Percentiles rank a stretch among this genome's conserved stretches.
phyloP scores from a whole-genome alignment of 1,140 invertebrate species.

The Venustaconcha ellipsiformis region DNA sequence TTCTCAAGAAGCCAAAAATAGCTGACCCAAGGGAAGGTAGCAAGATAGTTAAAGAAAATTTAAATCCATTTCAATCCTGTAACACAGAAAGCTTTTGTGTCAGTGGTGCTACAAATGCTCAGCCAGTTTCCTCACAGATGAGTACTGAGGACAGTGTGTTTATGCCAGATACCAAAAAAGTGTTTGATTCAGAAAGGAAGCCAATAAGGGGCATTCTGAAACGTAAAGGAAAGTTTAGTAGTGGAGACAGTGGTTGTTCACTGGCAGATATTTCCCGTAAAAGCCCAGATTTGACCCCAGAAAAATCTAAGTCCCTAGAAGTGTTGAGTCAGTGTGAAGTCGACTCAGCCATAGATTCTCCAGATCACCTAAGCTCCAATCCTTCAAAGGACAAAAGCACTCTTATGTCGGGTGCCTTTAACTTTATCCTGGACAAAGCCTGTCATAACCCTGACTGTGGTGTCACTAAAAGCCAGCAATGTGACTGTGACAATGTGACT shows the following conservation, averaged over 20 bases:
- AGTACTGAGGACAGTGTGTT: constrained; percentile 19
- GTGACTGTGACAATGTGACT: constrained; percentile 11
- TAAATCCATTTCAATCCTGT: no score
- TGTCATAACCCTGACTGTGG: not conserved
- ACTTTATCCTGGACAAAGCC: not conserved
- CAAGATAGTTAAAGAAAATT: no score
- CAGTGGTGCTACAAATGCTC: not conserved
- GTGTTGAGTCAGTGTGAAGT: constrained; percentile 29
- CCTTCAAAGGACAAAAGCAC: not conserved
- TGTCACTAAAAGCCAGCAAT: constrained; percentile 1
- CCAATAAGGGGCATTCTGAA: constrained; percentile 62
- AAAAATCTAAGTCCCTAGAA: constrained; percentile 1
- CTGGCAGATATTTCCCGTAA: constrained; percentile 44
- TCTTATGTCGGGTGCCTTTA: constrained; percentile 20
- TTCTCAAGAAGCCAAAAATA: constrained; percentile 47
- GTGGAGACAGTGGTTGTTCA: constrained; percentile 58
- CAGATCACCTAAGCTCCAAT: constrained; percentile 16
- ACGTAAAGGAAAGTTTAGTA: constrained; percentile 57
- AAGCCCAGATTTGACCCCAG: constrained; percentile 16
- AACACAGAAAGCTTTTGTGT: no score
- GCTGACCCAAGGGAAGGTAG: constrained; percentile 1
- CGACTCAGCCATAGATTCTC: constrained; percentile 29
- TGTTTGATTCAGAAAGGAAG: constrained; percentile 58
- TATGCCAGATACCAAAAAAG: constrained; percentile 30
- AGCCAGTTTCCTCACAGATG: not conserved